These are phyloP conservation scores for Stenoptilia bipunctidactyla DNA, from an alignment of 2,888 invertebrate genomes.

Conservation along the genomic window DNA sequence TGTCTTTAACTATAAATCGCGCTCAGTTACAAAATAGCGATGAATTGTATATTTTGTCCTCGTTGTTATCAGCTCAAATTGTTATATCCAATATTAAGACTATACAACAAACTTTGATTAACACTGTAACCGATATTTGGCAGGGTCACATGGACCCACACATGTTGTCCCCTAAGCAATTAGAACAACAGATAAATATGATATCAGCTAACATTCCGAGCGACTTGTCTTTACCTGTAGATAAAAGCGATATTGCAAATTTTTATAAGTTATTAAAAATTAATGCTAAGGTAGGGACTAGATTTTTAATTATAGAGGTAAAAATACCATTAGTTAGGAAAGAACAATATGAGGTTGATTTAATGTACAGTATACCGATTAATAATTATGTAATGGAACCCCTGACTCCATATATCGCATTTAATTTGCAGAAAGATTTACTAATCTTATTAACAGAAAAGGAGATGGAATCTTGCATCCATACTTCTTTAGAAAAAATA, in stretches of 20 bases:
- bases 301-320: constrained; percentile 8
- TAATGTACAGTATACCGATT: constrained; percentile 1
- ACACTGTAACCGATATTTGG: constrained; percentile 3
- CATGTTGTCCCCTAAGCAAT: constrained; percentile 5
- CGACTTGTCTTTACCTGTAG: constrained; percentile 5
- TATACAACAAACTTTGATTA: constrained; percentile 5
- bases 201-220: constrained; percentile 4
- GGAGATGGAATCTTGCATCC: background rate
- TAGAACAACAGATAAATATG: constrained; percentile 2
- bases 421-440: background rate
- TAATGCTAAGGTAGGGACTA: constrained; percentile 1
- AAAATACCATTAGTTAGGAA: constrained; percentile 6
- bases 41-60: constrained; percentile 2
- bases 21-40: background rate
- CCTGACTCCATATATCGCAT: background rate
- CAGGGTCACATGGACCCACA: constrained; percentile 4
- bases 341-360: constrained; percentile 4
- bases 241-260: constrained; percentile 4
- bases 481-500: background rate
- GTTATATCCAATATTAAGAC: constrained; percentile 4
- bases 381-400: background rate
- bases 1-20: background rate
- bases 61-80: constrained; percentile 1
- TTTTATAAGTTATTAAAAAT: constrained; percentile 7
- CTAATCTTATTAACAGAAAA: background rate